Conservation (phyloP, 2,888 invertebrate genomes). For the Oeneis ivallda region DNA sequence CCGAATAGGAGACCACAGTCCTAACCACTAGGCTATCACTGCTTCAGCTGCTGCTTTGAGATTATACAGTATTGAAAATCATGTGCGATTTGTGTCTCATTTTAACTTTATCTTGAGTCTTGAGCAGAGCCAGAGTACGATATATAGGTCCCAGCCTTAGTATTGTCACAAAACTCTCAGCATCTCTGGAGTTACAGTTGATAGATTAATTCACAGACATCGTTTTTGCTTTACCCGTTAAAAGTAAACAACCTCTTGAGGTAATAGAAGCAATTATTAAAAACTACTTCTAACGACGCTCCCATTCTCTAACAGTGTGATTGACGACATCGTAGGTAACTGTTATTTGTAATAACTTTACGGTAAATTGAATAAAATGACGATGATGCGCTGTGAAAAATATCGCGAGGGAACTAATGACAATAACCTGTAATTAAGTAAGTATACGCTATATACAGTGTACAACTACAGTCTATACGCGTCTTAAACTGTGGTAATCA, state of each 20-base stretch:
- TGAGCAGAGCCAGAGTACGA: too few species aligned
- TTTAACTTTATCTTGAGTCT: not conserved
- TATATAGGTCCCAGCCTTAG: too few species aligned
- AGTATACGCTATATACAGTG: too few species aligned
- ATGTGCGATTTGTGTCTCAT: too few species aligned
- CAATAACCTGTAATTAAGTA: constrained; percentile 1
- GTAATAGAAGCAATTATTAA: constrained; percentile 9
- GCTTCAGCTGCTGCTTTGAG: too few species aligned
- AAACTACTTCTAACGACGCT: constrained; percentile 20
- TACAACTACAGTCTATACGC: too few species aligned
- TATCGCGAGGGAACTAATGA: constrained; percentile 7
- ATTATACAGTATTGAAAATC: too few species aligned
- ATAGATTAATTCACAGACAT: not conserved
- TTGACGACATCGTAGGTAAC: constrained; percentile 31
- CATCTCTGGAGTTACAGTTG: not conserved
- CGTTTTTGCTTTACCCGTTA: constrained; percentile 3
- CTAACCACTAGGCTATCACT: too few species aligned
- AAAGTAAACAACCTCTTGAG: constrained; percentile 2
- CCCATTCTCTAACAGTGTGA: constrained; percentile 20
- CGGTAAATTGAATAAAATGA: constrained; percentile 32
- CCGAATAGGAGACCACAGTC: too few species aligned
- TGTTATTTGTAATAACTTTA: constrained; percentile 36
- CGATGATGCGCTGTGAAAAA: constrained; percentile 13
- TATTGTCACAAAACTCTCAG: not conserved
- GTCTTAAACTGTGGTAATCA: not conserved